Evolutionary conservation across 2,888 invertebrate genomes (phyloP).

Genomic region (Rotaria macrura): DNA sequence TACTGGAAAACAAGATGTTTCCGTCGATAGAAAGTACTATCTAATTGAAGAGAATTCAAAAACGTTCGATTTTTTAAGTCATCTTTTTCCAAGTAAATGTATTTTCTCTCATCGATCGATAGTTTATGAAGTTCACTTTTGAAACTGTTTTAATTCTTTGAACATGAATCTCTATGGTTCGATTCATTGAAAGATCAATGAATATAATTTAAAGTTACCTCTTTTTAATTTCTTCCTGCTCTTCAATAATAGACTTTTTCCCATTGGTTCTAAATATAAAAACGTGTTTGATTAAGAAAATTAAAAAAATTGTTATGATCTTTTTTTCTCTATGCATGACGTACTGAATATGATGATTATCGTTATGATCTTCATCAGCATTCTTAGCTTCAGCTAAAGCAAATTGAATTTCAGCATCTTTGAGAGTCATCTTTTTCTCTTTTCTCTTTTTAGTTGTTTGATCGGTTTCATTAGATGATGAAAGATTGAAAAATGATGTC

Average conservation of each 20-base stretch:
- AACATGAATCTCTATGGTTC: no score
- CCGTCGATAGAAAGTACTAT: no score
- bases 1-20: no score
- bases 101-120: no score
- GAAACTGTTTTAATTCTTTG: no score
- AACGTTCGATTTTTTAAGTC: no score
- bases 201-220: background rate
- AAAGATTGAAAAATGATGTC: background rate
- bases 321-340: background rate
- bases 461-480: background rate
- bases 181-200: no score
- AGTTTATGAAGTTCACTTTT: no score
- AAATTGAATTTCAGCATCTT: conserved; percentile 1
- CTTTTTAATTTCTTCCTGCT: conserved; percentile 29
- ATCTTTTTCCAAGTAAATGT: no score
- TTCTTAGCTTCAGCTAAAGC: background rate
- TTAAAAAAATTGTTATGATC: no score
- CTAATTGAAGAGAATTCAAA: no score
- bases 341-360: background rate
- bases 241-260: conserved; percentile 22
- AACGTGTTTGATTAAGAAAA: background rate
- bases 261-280: background rate
- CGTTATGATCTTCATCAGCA: conserved; percentile 18
- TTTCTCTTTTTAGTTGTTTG: background rate
- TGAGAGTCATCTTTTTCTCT: background rate